phyloP scores from a whole-genome alignment of 2,113 vertebrate genomes.

The Otis tarda region DNA sequence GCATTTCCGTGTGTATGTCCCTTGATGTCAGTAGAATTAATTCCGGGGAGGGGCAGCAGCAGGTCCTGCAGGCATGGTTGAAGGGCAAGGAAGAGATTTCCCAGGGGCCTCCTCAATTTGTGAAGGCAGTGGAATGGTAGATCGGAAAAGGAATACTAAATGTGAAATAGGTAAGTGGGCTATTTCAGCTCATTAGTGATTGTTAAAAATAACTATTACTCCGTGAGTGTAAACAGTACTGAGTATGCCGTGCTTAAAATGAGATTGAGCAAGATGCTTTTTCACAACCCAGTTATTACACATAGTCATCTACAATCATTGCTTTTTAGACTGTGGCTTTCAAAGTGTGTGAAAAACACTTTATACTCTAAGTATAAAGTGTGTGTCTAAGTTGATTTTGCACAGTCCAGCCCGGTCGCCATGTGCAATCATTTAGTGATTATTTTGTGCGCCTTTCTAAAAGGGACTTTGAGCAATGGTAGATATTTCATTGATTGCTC shows the following conservation, averaged over 20 bases:
- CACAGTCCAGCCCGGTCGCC: neutral
- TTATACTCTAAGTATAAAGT: neutral
- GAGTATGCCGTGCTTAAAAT: neutral
- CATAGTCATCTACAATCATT: neutral
- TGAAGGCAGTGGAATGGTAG: neutral
- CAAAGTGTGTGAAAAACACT: constrained; percentile 19
- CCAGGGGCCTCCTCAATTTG: neutral
- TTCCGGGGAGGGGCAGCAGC: neutral
- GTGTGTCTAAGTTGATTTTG: constrained; percentile 18
- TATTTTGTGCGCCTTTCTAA: neutral
- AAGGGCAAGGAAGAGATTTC: neutral
- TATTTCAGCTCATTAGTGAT: constrained; percentile 8
- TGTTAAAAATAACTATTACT: constrained; percentile 33
- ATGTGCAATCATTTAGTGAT: neutral
- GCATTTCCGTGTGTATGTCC: neutral
- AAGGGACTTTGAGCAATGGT: neutral
- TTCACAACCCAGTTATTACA: neutral
- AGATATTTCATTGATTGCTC: constrained; percentile 33
- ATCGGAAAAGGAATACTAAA: constrained; percentile 15
- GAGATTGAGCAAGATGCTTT: neutral
- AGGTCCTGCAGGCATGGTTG: neutral
- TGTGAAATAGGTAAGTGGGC: neutral
- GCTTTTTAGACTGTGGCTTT: constrained; percentile 9
- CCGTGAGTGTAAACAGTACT: neutral
- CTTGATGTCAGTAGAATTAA: neutral